Base-by-base conservation (phyloP, 2,797 vertebrate species). In the Paratrypauchen microcephalus region DNA sequence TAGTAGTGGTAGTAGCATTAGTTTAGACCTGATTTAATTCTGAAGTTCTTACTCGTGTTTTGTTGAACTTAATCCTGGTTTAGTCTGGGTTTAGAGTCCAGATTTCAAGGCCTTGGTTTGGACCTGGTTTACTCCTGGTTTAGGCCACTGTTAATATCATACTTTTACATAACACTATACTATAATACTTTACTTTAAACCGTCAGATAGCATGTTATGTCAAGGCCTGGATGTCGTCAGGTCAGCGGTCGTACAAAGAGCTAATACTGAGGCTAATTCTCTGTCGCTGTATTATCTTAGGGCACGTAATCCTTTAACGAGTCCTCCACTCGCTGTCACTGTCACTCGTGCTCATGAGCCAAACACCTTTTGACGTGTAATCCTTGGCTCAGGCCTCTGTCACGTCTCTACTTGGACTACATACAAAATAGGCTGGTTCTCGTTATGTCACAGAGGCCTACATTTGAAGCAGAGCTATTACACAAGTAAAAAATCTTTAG, bases 211-310 rank as follows among this genome's bases (percentile, higher is more conserved):
- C 23, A 26, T 7, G 24, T 57, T 57, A 57, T 57, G 55, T 57
- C 21, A 57, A 57, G 32, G 28, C 8, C 13, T 1, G 54, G 24
- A 9, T 26, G 66, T 57, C 52, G 73, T 56, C 77, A 89, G 81
- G 82, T 88, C 84, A 76, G 81, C 73, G 68, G 81, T 72, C 76
- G 77, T 82, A 83, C 79, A 67, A 75, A 86, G 82, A 76, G 71
- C n/a, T 41, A 41, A 77, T 64, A 71, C 52, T 5, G 4, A 77
- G 61, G 73, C 79, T 85, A 85, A 86, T 73, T 72, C 77, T 69
- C 54, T 3, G 13, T 45, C 2, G 47, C 65, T 79, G 82, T 86
- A 88, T 86, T 90, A 87, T 89, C 81, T 90, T 86, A 91, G 55
- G 56, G 52, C 52, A 68, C 52, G 65, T 86, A 91, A 91, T 90